phyloP scores from a whole-genome alignment of 2,113 vertebrate genomes.

The Xyrauchen texanus region DNA sequence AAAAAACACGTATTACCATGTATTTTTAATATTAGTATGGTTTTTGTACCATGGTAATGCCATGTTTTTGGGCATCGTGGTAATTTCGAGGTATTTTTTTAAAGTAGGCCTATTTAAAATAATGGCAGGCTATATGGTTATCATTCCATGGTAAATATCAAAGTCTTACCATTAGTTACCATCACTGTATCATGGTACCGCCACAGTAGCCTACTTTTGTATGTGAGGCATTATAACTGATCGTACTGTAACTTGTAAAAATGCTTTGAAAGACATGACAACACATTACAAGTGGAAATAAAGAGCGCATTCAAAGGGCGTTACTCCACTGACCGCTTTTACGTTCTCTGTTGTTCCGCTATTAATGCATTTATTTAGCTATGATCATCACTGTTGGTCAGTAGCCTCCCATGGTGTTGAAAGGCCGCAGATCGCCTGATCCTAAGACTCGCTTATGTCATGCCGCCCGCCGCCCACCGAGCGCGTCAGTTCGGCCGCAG shows the following conservation, averaged over 20 bases:
- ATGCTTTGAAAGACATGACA: neutral
- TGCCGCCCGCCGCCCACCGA: conserved; percentile 65
- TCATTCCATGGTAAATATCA: too few species aligned
- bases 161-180: too few species aligned
- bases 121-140: too few species aligned
- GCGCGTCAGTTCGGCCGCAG: conserved; percentile 55
- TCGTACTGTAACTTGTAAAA: neutral
- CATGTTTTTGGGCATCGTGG: neutral
- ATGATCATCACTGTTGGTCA: conserved; percentile 69
- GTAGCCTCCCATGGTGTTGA: conserved; percentile 68
- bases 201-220: too few species aligned
- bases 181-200: too few species aligned
- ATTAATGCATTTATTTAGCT: conserved; percentile 58
- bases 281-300: conserved; percentile 49
- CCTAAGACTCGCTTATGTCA: conserved; percentile 54
- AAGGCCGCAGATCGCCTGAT: conserved; percentile 59
- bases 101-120: too few species aligned
- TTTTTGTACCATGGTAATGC: neutral
- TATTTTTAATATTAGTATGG: too few species aligned
- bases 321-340: conserved; percentile 61
- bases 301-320: conserved; percentile 45
- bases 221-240: neutral
- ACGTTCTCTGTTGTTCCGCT: conserved; percentile 57
- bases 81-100: neutral
- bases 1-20: too few species aligned